Evolutionary conservation across 2,113 vertebrate species (phyloP).

Genomic region (Cacatua alba): DNA sequence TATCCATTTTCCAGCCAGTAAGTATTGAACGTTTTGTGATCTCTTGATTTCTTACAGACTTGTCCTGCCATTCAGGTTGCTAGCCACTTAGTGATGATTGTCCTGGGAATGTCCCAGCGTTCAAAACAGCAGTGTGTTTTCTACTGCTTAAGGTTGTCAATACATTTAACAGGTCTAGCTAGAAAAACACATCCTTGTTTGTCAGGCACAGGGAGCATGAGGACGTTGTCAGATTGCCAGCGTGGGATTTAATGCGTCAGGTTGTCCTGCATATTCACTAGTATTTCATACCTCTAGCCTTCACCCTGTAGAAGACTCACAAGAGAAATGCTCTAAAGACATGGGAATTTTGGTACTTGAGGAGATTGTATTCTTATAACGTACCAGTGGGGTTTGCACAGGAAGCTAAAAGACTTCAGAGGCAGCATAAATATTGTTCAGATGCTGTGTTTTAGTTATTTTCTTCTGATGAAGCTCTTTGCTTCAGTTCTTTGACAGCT

Average conservation of each 20-base stretch:
- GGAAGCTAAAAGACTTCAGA: neutral
- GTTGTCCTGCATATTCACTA: neutral
- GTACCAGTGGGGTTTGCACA: neutral
- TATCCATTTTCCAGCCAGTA: neutral
- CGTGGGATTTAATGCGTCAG: neutral
- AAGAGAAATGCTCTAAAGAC: neutral
- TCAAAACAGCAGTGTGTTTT: slow-evolving; percentile 16
- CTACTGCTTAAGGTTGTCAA: slow-evolving; percentile 46
- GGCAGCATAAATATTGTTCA: neutral
- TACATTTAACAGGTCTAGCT: slow-evolving; percentile 29
- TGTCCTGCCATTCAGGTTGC: neutral
- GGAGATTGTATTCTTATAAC: neutral
- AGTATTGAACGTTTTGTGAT: neutral
- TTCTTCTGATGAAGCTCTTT: neutral
- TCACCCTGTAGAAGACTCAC: neutral
- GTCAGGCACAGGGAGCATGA: neutral
- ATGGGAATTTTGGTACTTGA: neutral
- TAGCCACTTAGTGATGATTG: neutral
- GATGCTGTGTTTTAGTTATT: neutral
- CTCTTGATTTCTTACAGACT: slow-evolving; percentile 9
- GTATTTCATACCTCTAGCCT: neutral
- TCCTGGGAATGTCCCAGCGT: neutral
- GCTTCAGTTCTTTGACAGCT: neutral
- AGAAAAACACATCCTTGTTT: neutral
- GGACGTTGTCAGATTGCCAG: neutral